phyloP scores from a whole-genome alignment of 2,888 invertebrate species.

The Electrophaes corylata region DNA sequence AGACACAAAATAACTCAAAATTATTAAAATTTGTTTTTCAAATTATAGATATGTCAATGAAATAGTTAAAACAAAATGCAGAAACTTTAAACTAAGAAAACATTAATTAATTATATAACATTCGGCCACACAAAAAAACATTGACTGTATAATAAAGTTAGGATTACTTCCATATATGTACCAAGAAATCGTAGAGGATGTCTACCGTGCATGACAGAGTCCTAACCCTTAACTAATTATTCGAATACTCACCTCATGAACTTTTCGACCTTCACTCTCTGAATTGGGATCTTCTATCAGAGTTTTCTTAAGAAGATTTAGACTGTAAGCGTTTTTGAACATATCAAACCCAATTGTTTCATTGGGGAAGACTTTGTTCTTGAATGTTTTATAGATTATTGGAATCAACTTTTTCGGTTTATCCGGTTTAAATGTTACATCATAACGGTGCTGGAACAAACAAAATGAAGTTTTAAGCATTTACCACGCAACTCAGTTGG shows the following conservation, averaged over 20 bases:
- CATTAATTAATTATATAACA: too few relatives aligned
- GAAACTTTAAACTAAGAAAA: too few relatives aligned
- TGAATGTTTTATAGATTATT: conserved; percentile 68
- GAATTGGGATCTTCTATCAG: not conserved
- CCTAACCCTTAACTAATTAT: not conserved
- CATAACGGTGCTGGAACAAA: conserved; percentile 89
- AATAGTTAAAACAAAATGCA: too few relatives aligned
- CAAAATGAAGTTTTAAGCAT: not conserved
- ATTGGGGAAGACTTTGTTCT: conserved; percentile 60
- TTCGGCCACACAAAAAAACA: too few relatives aligned
- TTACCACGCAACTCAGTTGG: not conserved
- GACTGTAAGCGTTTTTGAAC: conserved; percentile 86
- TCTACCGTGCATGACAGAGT: too few relatives aligned
- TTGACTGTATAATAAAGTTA: too few relatives aligned
- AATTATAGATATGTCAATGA: too few relatives aligned
- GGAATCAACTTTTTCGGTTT: conserved; percentile 86
- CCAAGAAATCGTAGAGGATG: not conserved
- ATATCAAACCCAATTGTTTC: conserved; percentile 89
- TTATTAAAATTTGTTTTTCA: too few relatives aligned
- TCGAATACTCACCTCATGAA: conserved; percentile 9
- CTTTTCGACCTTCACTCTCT: not conserved
- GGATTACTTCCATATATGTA: too few relatives aligned
- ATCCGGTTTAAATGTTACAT: conserved; percentile 89
- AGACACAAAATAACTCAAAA: too few relatives aligned
- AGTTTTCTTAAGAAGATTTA: conserved; percentile 63